A percentile compares a stretch with the other conserved stretches of the same genome.
Evolutionary conservation across 2,888 invertebrate species (phyloP).

Genomic region (Drosophila neotestacea): DNA sequence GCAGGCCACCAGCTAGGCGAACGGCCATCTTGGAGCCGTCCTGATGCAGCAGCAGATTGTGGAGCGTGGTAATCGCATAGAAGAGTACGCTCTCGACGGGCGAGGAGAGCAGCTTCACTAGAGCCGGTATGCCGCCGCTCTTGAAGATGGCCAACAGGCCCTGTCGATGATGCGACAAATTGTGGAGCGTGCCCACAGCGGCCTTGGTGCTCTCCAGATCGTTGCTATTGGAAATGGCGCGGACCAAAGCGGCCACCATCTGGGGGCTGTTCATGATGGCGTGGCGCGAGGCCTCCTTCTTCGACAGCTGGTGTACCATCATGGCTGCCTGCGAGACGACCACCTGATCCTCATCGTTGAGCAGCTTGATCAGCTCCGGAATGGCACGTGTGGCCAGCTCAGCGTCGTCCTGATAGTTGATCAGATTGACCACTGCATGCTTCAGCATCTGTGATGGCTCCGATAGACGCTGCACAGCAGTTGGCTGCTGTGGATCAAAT

Average conservation of each 20-base stretch:
- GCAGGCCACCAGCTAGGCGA: constrained; percentile 97
- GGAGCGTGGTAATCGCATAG: constrained; percentile 98
- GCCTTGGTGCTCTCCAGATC: constrained; percentile 98
- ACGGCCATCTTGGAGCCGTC: constrained; percentile 99
- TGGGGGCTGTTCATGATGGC: constrained; percentile 98
- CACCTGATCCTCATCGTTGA: constrained; percentile 98
- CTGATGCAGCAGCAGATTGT: constrained; percentile 98
- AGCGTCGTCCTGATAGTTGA: constrained; percentile 99
- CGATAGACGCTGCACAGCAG: constrained; percentile 97
- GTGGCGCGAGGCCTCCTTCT: constrained; percentile 99
- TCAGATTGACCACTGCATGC: constrained; percentile 98
- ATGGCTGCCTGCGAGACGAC: constrained; percentile 99
- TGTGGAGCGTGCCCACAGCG: constrained; percentile 98
- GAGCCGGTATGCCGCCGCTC: constrained; percentile 99
- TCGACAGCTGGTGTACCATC: constrained; percentile 99
- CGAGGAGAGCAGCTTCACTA: constrained; percentile 97
- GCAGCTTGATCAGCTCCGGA: constrained; percentile 97
- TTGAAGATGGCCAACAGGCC: constrained; percentile 99
- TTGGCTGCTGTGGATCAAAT: constrained; percentile 97
- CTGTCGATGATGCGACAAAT: constrained; percentile 98
- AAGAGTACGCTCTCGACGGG: constrained; percentile 98
- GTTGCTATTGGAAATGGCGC: constrained; percentile 97
- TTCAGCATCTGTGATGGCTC: constrained; percentile 99
- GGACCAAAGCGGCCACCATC: constrained; percentile 97
- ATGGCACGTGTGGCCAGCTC: constrained; percentile 98